A percentile compares a stretch with the other conserved stretches of the same genome.
Conservation (phyloP, 2,113 vertebrate genomes). For the Uria lomvia region DNA sequence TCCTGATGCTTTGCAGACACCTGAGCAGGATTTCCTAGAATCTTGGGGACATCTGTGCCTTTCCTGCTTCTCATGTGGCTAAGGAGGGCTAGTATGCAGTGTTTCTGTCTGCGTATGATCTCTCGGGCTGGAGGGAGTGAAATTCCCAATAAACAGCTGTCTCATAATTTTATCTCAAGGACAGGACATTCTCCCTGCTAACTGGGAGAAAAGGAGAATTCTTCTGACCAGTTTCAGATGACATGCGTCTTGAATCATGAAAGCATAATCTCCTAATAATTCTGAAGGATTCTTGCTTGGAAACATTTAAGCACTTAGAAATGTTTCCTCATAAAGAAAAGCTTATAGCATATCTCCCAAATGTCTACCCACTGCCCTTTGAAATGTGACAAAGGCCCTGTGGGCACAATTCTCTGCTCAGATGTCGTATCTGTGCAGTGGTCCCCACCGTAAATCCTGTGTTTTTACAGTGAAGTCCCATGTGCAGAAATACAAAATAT, state of each 20-base stretch:
- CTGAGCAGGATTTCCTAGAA: slow-evolving; percentile 3
- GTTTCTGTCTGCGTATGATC: background rate
- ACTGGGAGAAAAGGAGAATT: background rate
- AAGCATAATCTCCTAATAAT: background rate
- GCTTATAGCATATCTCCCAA: background rate
- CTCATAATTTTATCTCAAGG: slow-evolving; percentile 1
- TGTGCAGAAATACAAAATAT: background rate
- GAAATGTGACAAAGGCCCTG: background rate
- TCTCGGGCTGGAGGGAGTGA: background rate
- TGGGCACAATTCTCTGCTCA: background rate
- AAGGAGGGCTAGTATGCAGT: background rate
- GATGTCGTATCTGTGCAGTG: accelerated
- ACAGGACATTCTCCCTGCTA: slow-evolving; percentile 17
- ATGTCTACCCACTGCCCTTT: background rate
- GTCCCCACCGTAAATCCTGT: background rate
- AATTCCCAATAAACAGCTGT: background rate
- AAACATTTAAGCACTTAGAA: background rate
- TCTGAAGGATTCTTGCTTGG: background rate
- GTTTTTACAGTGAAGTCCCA: background rate
- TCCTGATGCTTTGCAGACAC: background rate
- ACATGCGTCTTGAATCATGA: accelerated
- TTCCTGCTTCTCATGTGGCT: background rate
- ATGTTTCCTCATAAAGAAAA: background rate
- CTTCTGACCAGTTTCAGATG: background rate
- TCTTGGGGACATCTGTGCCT: background rate